Conservation (phyloP, 2,797 vertebrate species). For the Argyrosomus regius region DNA sequence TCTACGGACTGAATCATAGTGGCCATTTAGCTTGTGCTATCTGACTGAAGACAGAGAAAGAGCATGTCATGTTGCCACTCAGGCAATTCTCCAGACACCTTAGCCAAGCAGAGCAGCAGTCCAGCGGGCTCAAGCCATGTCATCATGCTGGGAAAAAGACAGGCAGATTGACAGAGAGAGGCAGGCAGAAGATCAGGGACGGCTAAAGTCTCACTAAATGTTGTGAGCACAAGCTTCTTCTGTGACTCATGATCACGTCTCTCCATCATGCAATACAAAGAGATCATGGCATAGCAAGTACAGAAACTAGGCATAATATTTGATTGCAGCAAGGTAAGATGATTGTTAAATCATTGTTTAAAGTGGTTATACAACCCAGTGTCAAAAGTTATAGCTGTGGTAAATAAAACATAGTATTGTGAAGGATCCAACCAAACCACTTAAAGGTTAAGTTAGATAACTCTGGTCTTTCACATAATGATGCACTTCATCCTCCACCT, state of each 20-base stretch:
- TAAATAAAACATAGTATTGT: neutral
- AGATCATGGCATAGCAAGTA: neutral
- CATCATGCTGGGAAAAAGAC: neutral
- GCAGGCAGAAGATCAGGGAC: constrained; percentile 13
- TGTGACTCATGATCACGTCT: neutral
- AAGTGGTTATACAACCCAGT: neutral
- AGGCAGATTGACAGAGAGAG: constrained; percentile 14
- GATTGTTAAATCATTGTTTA: neutral
- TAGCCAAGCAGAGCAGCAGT: neutral
- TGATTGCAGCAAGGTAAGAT: neutral
- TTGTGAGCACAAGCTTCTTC: neutral
- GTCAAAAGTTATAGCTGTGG: neutral
- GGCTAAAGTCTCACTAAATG: constrained; percentile 19
- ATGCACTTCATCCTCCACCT: no score
- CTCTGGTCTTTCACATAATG: no score
- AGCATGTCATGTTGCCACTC: constrained; percentile 35
- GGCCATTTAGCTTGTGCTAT: constrained; percentile 21
- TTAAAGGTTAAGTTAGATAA: neutral
- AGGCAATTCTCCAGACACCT: constrained; percentile 31
- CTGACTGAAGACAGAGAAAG: constrained; percentile 17
- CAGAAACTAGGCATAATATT: neutral
- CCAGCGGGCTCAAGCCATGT: constrained; percentile 8
- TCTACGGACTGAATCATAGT: constrained; percentile 9
- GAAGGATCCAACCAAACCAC: neutral
- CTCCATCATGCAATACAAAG: neutral